These are phyloP conservation scores for Gambelia wislizenii DNA, from an alignment of 2,797 vertebrate species.

Conservation along the genomic window DNA sequence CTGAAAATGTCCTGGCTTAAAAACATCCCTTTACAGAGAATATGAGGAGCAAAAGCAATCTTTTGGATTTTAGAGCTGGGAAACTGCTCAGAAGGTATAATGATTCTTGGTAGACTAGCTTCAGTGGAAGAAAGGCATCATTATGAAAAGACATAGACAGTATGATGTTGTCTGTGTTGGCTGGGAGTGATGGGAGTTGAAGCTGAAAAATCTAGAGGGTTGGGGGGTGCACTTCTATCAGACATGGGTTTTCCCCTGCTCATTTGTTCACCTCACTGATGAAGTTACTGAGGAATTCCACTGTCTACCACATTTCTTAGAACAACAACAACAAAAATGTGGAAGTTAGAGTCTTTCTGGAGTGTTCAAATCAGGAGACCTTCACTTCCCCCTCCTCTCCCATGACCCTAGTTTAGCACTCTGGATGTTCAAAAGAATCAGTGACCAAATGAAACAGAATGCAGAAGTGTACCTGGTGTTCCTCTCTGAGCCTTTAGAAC, in stretches of 20 bases:
- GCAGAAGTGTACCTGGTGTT: conserved; percentile 25
- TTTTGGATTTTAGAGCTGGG: not conserved
- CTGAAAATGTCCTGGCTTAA: too few species aligned
- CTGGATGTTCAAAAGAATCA: not conserved
- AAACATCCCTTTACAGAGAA: too few species aligned
- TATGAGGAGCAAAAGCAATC: not conserved
- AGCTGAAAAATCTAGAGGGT: too few species aligned
- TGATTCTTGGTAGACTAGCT: not conserved
- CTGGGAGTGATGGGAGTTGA: too few species aligned
- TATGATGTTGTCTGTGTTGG: too few species aligned
- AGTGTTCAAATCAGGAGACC: not conserved
- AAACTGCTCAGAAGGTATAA: not conserved
- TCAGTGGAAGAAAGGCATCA: not conserved
- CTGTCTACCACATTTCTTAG: not conserved
- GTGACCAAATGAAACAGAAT: conserved; percentile 10
- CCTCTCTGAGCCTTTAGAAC: conserved; percentile 31
- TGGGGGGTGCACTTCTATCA: not conserved
- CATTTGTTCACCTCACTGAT: accelerated
- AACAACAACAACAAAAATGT: conserved; percentile 5
- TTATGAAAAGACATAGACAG: not conserved
- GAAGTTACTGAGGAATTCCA: not conserved
- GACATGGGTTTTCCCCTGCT: not conserved
- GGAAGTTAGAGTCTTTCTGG: not conserved
- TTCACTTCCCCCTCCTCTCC: not conserved
- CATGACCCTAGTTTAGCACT: not conserved